A percentile compares a stretch with the other conserved stretches of the same genome.
phyloP scores from a whole-genome alignment of 2,797 vertebrate species.

The Garrulus glandarius region DNA sequence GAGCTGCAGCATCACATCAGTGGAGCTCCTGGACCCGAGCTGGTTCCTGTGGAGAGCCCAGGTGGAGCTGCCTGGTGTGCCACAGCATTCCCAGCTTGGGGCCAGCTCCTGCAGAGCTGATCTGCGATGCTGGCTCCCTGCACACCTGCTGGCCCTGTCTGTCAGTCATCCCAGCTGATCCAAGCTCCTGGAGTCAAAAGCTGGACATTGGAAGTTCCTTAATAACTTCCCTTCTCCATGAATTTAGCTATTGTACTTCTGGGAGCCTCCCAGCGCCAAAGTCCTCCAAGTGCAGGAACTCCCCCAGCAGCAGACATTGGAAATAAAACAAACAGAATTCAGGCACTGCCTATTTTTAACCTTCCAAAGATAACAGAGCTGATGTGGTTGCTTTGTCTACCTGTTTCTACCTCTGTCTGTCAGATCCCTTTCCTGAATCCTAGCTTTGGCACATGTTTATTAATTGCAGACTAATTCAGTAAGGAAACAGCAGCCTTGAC shows the following conservation, averaged over 20 bases:
- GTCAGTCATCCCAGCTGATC: background rate
- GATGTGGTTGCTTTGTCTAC: constrained; percentile 27
- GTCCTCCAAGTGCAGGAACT: constrained; percentile 11
- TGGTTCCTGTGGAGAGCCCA: background rate
- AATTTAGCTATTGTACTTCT: constrained; percentile 1
- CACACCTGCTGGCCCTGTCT: background rate
- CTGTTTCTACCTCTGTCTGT: background rate
- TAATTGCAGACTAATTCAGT: background rate
- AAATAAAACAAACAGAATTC: constrained; percentile 38
- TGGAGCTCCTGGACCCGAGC: background rate
- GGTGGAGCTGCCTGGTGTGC: background rate
- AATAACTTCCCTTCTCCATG: background rate
- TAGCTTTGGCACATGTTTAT: background rate
- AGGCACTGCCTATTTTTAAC: constrained; percentile 30
- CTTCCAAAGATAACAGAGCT: background rate
- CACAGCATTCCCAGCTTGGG: background rate
- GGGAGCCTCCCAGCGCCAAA: background rate
- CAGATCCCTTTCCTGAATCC: background rate
- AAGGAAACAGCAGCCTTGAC: background rate
- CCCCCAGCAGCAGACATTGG: background rate
- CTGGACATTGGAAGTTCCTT: background rate
- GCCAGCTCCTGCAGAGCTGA: background rate
- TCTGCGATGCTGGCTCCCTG: background rate
- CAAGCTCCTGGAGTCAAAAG: background rate
- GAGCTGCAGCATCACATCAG: background rate